Percentiles rank a stretch among this genome's conserved stretches.
These are phyloP conservation scores for Otolemur crassicaudatus DNA, from an alignment of 2,797 vertebrate genomes.

Conservation along the genomic window DNA sequence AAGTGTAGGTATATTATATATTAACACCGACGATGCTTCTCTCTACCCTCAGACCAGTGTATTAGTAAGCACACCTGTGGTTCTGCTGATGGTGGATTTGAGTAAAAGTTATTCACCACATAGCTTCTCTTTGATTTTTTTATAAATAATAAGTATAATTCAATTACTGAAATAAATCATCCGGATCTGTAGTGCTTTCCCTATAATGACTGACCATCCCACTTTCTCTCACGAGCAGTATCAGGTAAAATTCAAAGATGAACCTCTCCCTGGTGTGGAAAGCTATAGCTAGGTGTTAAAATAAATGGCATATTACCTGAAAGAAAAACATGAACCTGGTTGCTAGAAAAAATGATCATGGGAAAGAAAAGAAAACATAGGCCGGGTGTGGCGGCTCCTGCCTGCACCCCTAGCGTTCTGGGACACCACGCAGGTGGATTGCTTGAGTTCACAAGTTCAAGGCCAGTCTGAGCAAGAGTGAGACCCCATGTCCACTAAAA, in stretches of 20 bases:
- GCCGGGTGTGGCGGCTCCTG: too few relatives aligned
- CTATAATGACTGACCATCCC: not conserved
- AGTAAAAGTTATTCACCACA: conserved; percentile 2
- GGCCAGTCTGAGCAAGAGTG: too few relatives aligned
- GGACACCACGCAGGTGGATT: too few relatives aligned
- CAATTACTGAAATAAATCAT: conserved; percentile 2
- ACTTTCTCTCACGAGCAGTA: not conserved
- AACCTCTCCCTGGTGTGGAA: not conserved
- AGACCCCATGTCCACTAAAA: too few relatives aligned
- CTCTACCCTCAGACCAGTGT: not conserved
- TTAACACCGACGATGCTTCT: not conserved
- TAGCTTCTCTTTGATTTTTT: not conserved
- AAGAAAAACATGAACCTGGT: not conserved
- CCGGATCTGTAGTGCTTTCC: not conserved
- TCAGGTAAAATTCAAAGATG: conserved; percentile 22
- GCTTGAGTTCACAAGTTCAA: too few relatives aligned
- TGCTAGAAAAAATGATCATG: not conserved
- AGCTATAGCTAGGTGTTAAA: not conserved
- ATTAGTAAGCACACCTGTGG: not conserved
- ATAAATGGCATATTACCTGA: not conserved
- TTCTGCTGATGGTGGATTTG: conserved; percentile 10
- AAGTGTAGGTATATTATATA: not conserved
- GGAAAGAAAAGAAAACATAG: not conserved
- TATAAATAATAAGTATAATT: not conserved
- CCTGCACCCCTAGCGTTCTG: too few relatives aligned